Conservation (phyloP, 2,113 vertebrate species). For the Propithecus coquereli region DNA sequence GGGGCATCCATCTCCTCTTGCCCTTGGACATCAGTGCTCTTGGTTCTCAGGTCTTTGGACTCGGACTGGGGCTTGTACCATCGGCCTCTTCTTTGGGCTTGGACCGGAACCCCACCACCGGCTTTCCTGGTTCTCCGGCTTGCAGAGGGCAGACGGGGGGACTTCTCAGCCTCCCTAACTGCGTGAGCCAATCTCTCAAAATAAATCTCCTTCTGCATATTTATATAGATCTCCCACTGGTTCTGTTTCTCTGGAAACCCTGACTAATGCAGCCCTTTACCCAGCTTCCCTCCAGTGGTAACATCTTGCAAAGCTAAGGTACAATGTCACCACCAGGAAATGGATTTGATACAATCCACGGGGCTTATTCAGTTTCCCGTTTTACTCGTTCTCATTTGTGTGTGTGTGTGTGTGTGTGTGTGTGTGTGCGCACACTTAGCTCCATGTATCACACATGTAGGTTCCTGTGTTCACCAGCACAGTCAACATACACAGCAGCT, state of each 20-base stretch:
- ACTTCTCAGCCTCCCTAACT: neutral
- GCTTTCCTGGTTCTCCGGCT: neutral
- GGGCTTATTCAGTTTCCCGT: too few species aligned
- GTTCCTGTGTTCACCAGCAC: neutral
- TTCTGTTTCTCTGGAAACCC: neutral
- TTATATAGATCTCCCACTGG: neutral
- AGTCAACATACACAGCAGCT: neutral
- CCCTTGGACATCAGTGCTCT: neutral
- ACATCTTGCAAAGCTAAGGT: neutral
- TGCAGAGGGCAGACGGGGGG: neutral
- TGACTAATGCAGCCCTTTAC: neutral
- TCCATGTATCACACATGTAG: neutral
- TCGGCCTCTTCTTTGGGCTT: too few species aligned
- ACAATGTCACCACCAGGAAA: neutral
- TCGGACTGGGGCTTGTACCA: neutral
- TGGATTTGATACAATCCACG: neutral
- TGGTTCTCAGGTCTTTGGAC: neutral
- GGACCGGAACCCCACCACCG: neutral
- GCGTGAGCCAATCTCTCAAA: neutral
- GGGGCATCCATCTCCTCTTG: neutral
- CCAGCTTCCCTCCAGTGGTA: neutral
- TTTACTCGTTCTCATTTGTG: neutral
- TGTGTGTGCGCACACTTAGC: too few species aligned
- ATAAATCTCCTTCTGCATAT: neutral
- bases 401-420: neutral